A percentile compares a stretch with the other conserved stretches of the same genome.
Conservation (phyloP, 2,797 vertebrate species). For the Diplodus sargus region DNA sequence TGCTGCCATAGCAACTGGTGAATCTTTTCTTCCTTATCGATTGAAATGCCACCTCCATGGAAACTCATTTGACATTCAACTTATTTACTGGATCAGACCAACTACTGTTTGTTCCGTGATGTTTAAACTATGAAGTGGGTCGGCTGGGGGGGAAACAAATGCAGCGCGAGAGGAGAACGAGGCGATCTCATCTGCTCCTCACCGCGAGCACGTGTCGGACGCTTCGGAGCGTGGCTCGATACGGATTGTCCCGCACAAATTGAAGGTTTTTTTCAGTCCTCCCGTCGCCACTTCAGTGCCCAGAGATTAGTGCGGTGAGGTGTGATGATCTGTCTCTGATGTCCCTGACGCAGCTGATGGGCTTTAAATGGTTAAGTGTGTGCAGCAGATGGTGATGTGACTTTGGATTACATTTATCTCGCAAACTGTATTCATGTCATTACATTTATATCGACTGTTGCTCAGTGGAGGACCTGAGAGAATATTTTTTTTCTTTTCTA, state of each 20-base stretch:
- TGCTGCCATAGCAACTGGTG: slow-evolving; percentile 5
- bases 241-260: slow-evolving; percentile 50
- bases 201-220: slow-evolving; percentile 5
- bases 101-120: slow-evolving; percentile 6
- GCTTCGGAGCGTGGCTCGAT: slow-evolving; percentile 47
- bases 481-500: neutral
- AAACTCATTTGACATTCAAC: slow-evolving; percentile 36
- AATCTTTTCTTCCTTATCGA: slow-evolving; percentile 13
- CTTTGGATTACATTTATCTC: slow-evolving; percentile 42
- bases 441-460: neutral
- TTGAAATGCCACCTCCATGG: slow-evolving; percentile 32
- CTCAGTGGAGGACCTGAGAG: neutral
- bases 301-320: slow-evolving; percentile 35
- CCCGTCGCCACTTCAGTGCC: slow-evolving; percentile 24
- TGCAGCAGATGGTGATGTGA: slow-evolving; percentile 39
- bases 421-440: slow-evolving; percentile 8
- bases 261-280: slow-evolving; percentile 39
- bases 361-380: slow-evolving; percentile 32
- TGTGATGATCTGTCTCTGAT: slow-evolving; percentile 27
- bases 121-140: slow-evolving; percentile 1
- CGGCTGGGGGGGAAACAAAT: slow-evolving; percentile 8
- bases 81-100: slow-evolving; percentile 29
- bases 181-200: neutral
- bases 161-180: neutral
- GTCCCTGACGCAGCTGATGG: slow-evolving; percentile 42